Conservation (phyloP, 2,888 invertebrate species). For the Ophion ellenae region DNA sequence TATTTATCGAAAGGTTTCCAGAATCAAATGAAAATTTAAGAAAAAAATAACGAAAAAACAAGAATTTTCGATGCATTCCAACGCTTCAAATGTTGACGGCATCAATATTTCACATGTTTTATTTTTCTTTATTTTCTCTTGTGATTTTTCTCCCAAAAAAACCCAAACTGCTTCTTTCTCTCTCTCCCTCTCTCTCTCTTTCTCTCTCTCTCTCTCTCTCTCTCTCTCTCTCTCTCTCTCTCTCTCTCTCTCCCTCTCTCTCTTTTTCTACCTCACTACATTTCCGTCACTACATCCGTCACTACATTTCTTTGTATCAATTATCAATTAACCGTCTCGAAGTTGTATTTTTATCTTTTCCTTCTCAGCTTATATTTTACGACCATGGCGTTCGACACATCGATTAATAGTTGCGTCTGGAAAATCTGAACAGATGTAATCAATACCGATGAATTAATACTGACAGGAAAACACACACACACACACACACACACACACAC, state of each 20-base stretch:
- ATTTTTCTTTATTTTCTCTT: background rate
- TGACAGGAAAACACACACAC: background rate
- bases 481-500: background rate
- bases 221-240: conserved; percentile 1
- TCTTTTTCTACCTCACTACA: too few relatives aligned
- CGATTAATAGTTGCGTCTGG: background rate
- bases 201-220: background rate
- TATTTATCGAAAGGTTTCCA: background rate
- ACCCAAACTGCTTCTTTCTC: too few relatives aligned
- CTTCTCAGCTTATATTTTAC: background rate
- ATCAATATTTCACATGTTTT: background rate
- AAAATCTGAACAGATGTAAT: background rate
- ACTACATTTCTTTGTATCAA: background rate
- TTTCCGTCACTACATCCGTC: too few relatives aligned
- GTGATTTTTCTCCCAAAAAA: too few relatives aligned
- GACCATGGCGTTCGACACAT: background rate
- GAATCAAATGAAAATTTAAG: background rate
- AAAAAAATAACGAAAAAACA: background rate
- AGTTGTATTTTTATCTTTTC: conserved; percentile 9
- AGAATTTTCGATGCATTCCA: background rate
- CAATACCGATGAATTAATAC: background rate
- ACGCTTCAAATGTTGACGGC: background rate
- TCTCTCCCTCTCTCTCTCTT: conserved; percentile 2
- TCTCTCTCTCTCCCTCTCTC: background rate
- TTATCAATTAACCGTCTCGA: conserved; percentile 1